These are phyloP conservation scores for Rhinoderma darwinii DNA, from an alignment of 2,113 vertebrate genomes.

Conservation along the genomic window DNA sequence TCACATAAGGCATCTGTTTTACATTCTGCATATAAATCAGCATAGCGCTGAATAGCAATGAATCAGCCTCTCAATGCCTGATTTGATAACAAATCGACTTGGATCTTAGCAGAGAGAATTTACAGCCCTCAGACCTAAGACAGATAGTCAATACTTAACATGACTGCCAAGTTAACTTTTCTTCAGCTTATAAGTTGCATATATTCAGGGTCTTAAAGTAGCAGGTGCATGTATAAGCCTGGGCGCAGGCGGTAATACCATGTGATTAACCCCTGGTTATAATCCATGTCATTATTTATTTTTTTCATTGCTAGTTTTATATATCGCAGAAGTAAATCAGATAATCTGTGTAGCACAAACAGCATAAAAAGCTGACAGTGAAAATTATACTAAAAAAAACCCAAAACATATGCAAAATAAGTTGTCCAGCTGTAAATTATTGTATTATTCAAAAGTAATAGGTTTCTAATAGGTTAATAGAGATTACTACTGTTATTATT, in stretches of 20 bases:
- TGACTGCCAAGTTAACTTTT: slow-evolving; percentile 81
- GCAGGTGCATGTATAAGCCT: not conserved
- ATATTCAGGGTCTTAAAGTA: slow-evolving; percentile 65
- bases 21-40: slow-evolving; percentile 99
- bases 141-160: slow-evolving; percentile 86
- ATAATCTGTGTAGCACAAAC: not conserved
- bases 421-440: too few species aligned
- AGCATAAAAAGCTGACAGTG: too few species aligned
- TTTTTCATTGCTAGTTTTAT: not conserved
- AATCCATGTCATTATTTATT: not conserved
- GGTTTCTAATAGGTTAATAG: too few species aligned
- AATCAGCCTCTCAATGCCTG: slow-evolving; percentile 98
- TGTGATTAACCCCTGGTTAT: not conserved
- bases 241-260: not conserved
- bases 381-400: too few species aligned
- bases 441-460: too few species aligned
- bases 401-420: too few species aligned
- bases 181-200: slow-evolving; percentile 76
- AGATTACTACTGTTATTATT: too few species aligned
- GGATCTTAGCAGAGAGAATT: slow-evolving; percentile 97
- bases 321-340: not conserved
- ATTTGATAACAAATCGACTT: slow-evolving; percentile 99
- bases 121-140: slow-evolving; percentile 88
- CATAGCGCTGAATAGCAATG: slow-evolving; percentile 97
- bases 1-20: slow-evolving; percentile 99